Evolutionary conservation across 2,113 vertebrate genomes (phyloP), one percentile per base, ranked within the genome.

Genomic region (Rattus rattus): DNA sequence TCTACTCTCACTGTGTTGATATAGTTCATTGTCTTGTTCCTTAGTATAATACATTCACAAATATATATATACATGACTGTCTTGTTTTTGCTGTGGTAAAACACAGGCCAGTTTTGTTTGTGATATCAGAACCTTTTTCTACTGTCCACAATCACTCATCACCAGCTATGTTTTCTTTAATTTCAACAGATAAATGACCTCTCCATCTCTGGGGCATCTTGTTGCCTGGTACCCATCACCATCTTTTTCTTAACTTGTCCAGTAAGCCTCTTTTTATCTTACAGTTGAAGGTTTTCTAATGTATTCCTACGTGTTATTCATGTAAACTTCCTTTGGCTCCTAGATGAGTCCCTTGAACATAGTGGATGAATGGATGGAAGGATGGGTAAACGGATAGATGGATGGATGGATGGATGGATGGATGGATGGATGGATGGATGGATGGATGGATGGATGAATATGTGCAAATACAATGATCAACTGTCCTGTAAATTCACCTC

Each of bases 1-100:
- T 77, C 49, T 26, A 24, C 8, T 63, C 6, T 36, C 19, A 47
- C 22, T 43, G 0, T 61, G 16, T 49, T 88, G 13, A 16, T 19
- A 33, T 61, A 4, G 59, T 10, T 77, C 7, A 49, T 54, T 89
- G 43, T 24, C 4, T 88, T 47, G 54, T 85, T 19, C n/a, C 69
- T 91, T 83, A 61, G 33, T 39, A 73, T 86, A 73, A 87, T 76
- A 54, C 76, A 20, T 76, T 93, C 43, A 95, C 73, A 93, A 36
- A 89, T 39, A 39, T 19, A 13, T 30, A 1, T 76, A 2, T 12
- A 30, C 20, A 54, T 47, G 2, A 1, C 65, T 94, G 30, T 92
- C 43, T 49, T 77, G 77, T 43, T 30, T 91, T 88, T 89, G 9
- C 72, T 94, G 14, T 65, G 12, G 65, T 87, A 47, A 63, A 17